Conservation (phyloP, 2,797 vertebrate genomes). For the Argya squamiceps region DNA sequence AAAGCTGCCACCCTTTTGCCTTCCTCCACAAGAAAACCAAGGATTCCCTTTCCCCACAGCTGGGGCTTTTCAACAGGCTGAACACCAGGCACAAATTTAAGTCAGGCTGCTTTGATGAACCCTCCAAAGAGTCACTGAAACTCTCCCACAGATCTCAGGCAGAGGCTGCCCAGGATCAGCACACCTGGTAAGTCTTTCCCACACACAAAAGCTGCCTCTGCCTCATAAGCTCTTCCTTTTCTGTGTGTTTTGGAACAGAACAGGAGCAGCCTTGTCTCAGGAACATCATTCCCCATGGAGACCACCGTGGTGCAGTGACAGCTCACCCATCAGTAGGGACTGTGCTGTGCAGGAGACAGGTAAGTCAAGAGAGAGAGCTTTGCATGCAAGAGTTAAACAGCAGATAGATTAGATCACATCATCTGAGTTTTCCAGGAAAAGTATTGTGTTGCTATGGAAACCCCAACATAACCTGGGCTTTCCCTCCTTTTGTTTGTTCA, state of each 20-base stretch:
- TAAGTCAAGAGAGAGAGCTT: neutral
- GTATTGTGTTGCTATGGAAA: constrained; percentile 65
- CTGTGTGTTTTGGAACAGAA: neutral
- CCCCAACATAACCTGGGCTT: constrained; percentile 40
- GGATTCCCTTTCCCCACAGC: neutral
- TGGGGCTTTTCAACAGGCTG: neutral
- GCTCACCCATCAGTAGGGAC: neutral
- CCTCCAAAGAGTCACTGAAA: neutral
- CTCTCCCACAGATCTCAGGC: neutral
- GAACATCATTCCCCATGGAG: neutral
- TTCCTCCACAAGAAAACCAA: neutral
- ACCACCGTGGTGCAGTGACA: neutral
- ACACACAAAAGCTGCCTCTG: neutral
- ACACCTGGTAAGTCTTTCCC: neutral
- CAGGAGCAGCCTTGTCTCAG: neutral
- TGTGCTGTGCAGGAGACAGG: neutral
- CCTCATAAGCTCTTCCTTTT: neutral
- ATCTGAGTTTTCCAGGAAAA: constrained; percentile 54
- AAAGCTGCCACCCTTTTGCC: neutral
- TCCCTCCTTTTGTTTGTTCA: constrained; percentile 55
- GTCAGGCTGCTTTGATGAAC: neutral
- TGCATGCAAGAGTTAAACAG: constrained; percentile 38
- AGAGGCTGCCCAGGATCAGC: neutral
- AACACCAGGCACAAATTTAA: neutral
- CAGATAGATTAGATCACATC: constrained; percentile 38